A percentile compares a stretch with the other conserved stretches of the same genome.
phyloP scores from a whole-genome alignment of 2,797 vertebrate genomes.

The Rhinophrynus dorsalis region DNA sequence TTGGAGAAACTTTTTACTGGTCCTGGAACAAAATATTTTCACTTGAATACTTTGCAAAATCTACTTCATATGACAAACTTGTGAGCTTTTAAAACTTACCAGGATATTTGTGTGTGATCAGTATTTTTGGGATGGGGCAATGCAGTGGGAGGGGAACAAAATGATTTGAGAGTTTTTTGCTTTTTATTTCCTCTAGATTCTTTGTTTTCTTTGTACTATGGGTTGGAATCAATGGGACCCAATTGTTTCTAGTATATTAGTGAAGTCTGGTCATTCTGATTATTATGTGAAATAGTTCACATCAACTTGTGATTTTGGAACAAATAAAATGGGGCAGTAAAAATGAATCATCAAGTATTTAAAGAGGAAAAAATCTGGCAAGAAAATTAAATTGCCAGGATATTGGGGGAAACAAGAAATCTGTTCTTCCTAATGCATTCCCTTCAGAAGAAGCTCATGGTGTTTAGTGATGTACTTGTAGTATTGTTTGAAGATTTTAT shows the following conservation, averaged over 20 bases:
- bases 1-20: constrained; percentile 99
- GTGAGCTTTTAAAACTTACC: constrained; percentile 98
- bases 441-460: constrained; percentile 90
- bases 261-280: constrained; percentile 80
- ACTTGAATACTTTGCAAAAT: constrained; percentile 99
- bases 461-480: constrained; percentile 94
- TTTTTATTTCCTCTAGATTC: background rate
- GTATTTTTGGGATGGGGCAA: constrained; percentile 13
- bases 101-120: constrained; percentile 85
- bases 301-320: constrained; percentile 85
- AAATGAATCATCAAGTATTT: constrained; percentile 65
- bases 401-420: constrained; percentile 76
- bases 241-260: constrained; percentile 90
- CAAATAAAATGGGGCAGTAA: constrained; percentile 70
- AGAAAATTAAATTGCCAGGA: constrained; percentile 78
- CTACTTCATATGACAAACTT: constrained; percentile 96
- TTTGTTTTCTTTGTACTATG: constrained; percentile 84
- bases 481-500: constrained; percentile 88
- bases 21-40: constrained; percentile 99
- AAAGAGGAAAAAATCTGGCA: constrained; percentile 69
- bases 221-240: constrained; percentile 80
- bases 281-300: constrained; percentile 77
- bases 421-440: constrained; percentile 95
- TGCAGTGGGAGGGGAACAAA: constrained; percentile 3
- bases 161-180: background rate